Evolutionary conservation across 2,888 invertebrate species (phyloP), one percentile per base, ranked within the genome.

Genomic region (Drosophila kambysellisi): DNA sequence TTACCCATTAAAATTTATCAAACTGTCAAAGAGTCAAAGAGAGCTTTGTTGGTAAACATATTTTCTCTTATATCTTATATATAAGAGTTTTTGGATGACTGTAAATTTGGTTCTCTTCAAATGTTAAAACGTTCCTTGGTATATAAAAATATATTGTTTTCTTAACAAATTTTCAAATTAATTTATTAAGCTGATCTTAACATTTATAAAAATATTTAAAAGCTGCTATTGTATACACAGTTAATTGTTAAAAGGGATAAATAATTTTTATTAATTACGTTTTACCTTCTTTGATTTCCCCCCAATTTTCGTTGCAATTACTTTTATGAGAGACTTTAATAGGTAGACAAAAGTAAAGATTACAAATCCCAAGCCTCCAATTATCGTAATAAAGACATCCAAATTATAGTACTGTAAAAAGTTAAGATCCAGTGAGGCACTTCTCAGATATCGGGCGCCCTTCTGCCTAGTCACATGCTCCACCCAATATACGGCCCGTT

Each of bases 401-500:
- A 93, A 41, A 68, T 88, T 92, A 51, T 92, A 86, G 63, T 92
- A 92, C 53, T 90, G 68, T 1, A 92, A 76, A 29, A 91, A 90
- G 56, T 39, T 86, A 7, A 93, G 76, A 32, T 93, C 88, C 56
- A 90, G 87, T 0, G 88, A 86, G 20, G 89, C 89, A 53, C 91
- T 92, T 52, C 89, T 88, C 29, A 93, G 66, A 64, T 93, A 92
- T 3, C 79, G 79, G 6, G 93, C 93, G 12, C 93, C 93, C 52
- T 91, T 91, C 30, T 93, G 92, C 3, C 92, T 77, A 0, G 78
- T 84, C 20, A 92, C 89, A 72, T 92, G 92, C 67, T 92, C 92
- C 37, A 91, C 86, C 93, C 92, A 92, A 65, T 88, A 92, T 9
- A 91, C 76, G 0, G 92, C 92, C 1, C 77, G 77, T 8, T 92